phyloP scores from a whole-genome alignment of 2,888 invertebrate genomes.

The Phytoseiulus persimilis region DNA sequence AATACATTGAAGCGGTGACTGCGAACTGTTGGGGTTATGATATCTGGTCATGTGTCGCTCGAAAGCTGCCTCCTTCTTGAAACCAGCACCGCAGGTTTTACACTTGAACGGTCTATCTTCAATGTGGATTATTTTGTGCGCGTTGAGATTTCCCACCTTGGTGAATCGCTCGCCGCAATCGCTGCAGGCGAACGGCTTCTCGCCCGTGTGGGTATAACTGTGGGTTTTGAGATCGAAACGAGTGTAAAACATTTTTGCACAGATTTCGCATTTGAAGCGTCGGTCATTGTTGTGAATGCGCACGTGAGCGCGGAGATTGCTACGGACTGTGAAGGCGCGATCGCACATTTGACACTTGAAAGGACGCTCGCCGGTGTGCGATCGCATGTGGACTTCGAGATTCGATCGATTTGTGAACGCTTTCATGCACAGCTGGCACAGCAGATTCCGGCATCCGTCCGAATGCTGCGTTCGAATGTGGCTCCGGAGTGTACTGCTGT shows the following conservation, averaged over 20 bases:
- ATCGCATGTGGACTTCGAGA: conserved; percentile 37
- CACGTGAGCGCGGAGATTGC: conserved; percentile 29
- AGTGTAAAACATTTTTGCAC: conserved; percentile 38
- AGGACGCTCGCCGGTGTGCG: conserved; percentile 40
- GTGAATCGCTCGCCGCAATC: conserved; percentile 41
- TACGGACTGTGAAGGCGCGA: conserved; percentile 24
- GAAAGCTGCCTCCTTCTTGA: neutral
- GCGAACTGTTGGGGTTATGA: conserved; percentile 20
- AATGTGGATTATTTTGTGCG: conserved; percentile 39
- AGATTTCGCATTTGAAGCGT: conserved; percentile 38
- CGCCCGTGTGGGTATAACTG: conserved; percentile 35
- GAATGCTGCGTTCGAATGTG: conserved; percentile 19
- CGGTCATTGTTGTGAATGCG: conserved; percentile 37
- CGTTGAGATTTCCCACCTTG: conserved; percentile 26
- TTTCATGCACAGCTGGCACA: conserved; percentile 15
- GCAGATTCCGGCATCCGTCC: conserved; percentile 10
- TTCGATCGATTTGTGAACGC: conserved; percentile 20
- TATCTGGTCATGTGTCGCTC: neutral
- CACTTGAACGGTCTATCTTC: conserved; percentile 36
- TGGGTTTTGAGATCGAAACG: conserved; percentile 28
- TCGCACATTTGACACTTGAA: conserved; percentile 40
- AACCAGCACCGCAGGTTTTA: conserved; percentile 38
- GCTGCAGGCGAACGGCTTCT: conserved; percentile 36
- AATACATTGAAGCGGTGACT: conserved; percentile 11
- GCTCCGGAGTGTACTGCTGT: conserved; percentile 9